phyloP scores from a whole-genome alignment of 64 coral and sea anemone species.

The Pachyseris speciosa region DNA sequence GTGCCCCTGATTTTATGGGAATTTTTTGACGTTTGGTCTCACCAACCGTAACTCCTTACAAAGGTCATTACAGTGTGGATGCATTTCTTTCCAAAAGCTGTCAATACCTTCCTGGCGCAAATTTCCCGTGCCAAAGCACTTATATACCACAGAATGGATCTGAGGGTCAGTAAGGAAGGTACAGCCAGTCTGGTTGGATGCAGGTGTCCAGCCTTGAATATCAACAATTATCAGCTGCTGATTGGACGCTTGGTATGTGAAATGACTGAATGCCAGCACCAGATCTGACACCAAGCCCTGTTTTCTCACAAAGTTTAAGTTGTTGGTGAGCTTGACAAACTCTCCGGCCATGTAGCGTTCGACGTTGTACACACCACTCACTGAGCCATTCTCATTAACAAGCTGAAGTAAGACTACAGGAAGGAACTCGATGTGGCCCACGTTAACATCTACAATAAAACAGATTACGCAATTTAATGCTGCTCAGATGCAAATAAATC shows the following conservation, averaged over 20 bases:
- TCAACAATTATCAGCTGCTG: slow-evolving; percentile 79
- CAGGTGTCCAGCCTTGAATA: slow-evolving; percentile 91
- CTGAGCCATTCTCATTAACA: slow-evolving; percentile 2
- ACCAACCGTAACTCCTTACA: slow-evolving; percentile 67
- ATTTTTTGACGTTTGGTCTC: slow-evolving; percentile 41
- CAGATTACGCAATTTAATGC: neutral
- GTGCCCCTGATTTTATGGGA: neutral
- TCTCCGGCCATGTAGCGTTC: slow-evolving; percentile 97
- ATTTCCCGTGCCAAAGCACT: slow-evolving; percentile 95
- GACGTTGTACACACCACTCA: slow-evolving; percentile 79
- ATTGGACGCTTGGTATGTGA: slow-evolving; percentile 84
- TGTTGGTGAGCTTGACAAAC: slow-evolving; percentile 96
- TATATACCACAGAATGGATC: slow-evolving; percentile 86
- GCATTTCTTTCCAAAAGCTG: slow-evolving; percentile 90
- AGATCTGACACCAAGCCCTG: slow-evolving; percentile 50
- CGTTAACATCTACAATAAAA: slow-evolving; percentile 62
- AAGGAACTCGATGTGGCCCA: slow-evolving; percentile 88
- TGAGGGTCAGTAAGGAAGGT: slow-evolving; percentile 98
- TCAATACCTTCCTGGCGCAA: slow-evolving; percentile 69
- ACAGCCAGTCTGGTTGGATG: slow-evolving; percentile 58
- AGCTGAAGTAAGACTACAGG: slow-evolving; percentile 89
- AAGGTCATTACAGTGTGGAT: slow-evolving; percentile 86
- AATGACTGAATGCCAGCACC: slow-evolving; percentile 91
- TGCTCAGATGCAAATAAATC: neutral
- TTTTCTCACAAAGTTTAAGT: slow-evolving; percentile 59